Conservation (phyloP, 2,888 invertebrate genomes). For the Bugula neritina region DNA sequence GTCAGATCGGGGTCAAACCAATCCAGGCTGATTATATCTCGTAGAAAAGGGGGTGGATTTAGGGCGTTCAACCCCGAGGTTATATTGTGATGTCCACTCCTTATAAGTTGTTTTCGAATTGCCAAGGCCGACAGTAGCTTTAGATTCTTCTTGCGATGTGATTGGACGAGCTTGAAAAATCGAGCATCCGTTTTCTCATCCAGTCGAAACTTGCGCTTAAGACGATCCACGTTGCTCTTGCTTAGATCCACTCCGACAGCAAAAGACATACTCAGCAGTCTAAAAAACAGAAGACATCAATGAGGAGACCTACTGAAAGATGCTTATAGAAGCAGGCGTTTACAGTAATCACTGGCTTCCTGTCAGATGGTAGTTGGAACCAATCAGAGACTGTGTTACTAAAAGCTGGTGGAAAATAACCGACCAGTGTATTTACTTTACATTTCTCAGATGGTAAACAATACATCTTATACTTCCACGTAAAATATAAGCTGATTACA, state of each 20-base stretch:
- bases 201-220: constrained; percentile 18
- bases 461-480: no score
- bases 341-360: no score
- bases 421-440: no score
- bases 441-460: no score
- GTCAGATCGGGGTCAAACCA: neutral
- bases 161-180: neutral
- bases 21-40: neutral
- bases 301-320: no score
- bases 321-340: no score
- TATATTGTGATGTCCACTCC: neutral
- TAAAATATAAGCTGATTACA: no score
- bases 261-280: neutral
- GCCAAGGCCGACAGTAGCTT: neutral
- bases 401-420: no score
- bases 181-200: constrained; percentile 10
- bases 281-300: neutral
- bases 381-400: no score
- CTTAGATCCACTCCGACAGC: constrained; percentile 17
- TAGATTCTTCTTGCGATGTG: neutral
- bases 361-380: no score
- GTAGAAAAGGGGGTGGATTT: neutral
- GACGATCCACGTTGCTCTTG: constrained; percentile 1
- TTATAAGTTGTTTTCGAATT: constrained; percentile 5
- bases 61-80: neutral